phyloP scores from a whole-genome alignment of 1,140 invertebrate genomes.

The Zaprionus gabonicus region DNA sequence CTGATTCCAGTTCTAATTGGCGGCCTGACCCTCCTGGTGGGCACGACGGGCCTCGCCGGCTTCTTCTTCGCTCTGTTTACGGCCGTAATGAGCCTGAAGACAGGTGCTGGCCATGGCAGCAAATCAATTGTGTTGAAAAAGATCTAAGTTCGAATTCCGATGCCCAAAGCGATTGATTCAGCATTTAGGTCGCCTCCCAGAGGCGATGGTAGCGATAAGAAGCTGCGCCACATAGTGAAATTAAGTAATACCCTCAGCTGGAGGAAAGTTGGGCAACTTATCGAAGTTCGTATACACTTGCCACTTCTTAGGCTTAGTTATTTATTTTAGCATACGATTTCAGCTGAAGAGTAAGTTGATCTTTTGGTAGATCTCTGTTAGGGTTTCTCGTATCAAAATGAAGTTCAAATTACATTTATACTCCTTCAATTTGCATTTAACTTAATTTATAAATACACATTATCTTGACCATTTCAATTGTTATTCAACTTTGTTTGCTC shows the following conservation, averaged over 20 bases:
- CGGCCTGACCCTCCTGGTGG: conserved; percentile 89
- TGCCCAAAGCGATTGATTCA: conserved; percentile 15
- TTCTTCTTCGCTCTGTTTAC: conserved; percentile 94
- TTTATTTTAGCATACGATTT: background rate
- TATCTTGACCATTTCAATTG: background rate
- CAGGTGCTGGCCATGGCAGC: conserved; percentile 58
- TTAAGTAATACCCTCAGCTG: conserved; percentile 31
- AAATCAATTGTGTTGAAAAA: conserved; percentile 77
- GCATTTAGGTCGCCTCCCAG: conserved; percentile 36
- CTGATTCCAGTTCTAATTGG: conserved; percentile 91
- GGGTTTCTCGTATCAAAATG: background rate
- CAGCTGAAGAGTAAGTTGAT: background rate
- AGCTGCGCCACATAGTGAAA: conserved; percentile 40
- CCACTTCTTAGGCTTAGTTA: background rate
- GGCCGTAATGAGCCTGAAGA: conserved; percentile 86
- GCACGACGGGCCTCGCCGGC: conserved; percentile 91
- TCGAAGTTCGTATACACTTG: conserved; percentile 22
- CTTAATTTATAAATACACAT: background rate
- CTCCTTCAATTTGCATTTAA: conserved; percentile 4
- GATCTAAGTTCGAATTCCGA: conserved; percentile 51
- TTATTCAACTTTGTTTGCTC: background rate
- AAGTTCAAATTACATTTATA: conserved; percentile 9
- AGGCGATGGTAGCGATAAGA: conserved; percentile 27
- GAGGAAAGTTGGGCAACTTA: background rate
- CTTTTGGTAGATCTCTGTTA: background rate